Conservation (phyloP, 2,113 vertebrate genomes). For the Andinoacara biseriatus region DNA sequence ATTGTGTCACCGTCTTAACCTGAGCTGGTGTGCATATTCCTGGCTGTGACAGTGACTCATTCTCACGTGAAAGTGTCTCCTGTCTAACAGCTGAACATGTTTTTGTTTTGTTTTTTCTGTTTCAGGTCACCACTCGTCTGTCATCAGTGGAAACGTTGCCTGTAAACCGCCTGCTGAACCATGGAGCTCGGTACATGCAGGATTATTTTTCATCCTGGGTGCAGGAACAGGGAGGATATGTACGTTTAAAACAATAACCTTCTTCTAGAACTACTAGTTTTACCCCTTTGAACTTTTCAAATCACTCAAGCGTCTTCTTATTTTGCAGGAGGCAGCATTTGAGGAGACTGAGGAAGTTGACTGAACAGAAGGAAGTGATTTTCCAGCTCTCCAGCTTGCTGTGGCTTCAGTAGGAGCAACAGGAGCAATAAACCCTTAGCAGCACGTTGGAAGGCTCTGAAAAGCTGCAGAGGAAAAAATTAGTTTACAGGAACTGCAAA, state of each 20-base stretch:
- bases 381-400: neutral
- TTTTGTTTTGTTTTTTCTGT: neutral
- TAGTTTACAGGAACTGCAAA: neutral
- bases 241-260: slow-evolving; percentile 63
- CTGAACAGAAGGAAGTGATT: neutral
- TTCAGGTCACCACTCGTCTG: slow-evolving; percentile 78
- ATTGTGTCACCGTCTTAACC: neutral
- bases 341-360: slow-evolving; percentile 8
- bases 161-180: slow-evolving; percentile 79
- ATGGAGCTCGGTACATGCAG: slow-evolving; percentile 85
- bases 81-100: neutral
- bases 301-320: neutral
- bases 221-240: slow-evolving; percentile 83
- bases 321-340: slow-evolving; percentile 65
- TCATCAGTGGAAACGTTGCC: slow-evolving; percentile 77
- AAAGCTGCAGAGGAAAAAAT: neutral
- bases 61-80: neutral
- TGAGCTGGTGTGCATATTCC: neutral
- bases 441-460: neutral
- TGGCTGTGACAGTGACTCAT: too few species aligned
- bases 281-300: neutral
- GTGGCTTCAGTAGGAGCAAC: neutral
- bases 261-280: neutral
- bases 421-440: neutral
- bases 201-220: slow-evolving; percentile 83